phyloP scores from a whole-genome alignment of 2,888 invertebrate genomes.

The Cartodere bifasciata region DNA sequence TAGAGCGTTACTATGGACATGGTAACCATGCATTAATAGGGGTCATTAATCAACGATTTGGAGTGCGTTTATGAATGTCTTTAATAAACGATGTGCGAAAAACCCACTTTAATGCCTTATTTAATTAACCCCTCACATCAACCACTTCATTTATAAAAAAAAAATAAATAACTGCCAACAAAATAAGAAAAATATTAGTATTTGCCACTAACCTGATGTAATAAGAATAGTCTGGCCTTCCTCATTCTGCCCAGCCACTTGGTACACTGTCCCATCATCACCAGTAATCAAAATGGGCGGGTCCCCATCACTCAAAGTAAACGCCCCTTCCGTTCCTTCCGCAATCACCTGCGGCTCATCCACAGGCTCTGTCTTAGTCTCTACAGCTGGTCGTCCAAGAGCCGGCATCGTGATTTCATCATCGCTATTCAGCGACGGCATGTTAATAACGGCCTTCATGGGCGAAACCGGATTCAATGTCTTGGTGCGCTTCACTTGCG shows the following conservation, averaged over 20 bases:
- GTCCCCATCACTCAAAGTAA: slow-evolving; percentile 26
- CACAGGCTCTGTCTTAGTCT: slow-evolving; percentile 7
- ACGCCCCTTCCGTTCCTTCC: slow-evolving; percentile 22
- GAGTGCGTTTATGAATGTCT: too few species aligned
- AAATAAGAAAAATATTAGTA: too few species aligned
- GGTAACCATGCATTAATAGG: too few species aligned
- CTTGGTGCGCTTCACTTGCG: too few species aligned
- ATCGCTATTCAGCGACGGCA: slow-evolving; percentile 26
- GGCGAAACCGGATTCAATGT: too few species aligned
- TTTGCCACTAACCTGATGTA: slow-evolving; percentile 44
- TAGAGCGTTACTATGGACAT: too few species aligned
- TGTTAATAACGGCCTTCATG: slow-evolving; percentile 26
- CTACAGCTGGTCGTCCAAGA: slow-evolving; percentile 14
- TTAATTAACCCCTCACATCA: too few species aligned
- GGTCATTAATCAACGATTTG: too few species aligned
- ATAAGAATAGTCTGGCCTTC: slow-evolving; percentile 64
- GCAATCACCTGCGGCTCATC: slow-evolving; percentile 1
- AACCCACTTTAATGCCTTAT: too few species aligned
- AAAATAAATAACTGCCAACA: too few species aligned
- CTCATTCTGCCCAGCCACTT: slow-evolving; percentile 60
- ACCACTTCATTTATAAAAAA: too few species aligned
- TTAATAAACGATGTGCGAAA: too few species aligned
- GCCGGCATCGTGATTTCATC: slow-evolving; percentile 20
- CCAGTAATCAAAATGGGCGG: slow-evolving; percentile 67
- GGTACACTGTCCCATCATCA: slow-evolving; percentile 71